Base-by-base conservation (phyloP, 2,113 vertebrate genomes). In the Eonycteris spelaea region DNA sequence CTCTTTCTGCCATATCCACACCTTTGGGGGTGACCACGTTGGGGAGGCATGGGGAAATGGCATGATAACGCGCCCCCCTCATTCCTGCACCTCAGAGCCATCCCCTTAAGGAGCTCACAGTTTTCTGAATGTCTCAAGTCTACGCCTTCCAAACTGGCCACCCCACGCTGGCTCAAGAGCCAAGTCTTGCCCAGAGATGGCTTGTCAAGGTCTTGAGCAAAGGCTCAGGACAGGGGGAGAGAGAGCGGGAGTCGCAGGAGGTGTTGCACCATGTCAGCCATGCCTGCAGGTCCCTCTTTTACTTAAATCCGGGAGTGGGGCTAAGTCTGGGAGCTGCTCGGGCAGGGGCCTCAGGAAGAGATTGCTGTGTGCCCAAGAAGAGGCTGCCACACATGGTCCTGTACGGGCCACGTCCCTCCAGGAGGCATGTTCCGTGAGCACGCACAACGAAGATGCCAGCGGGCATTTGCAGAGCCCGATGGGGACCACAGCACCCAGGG, bases 371-470 rank as follows among this genome's bases (percentile, higher is more conserved):
- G 30, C 2, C 43, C 38, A 21, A 26, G 21, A 45, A 48, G 83
- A n/a, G 57, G 55, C 11, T 45, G 3, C 51, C 16, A 30, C 6
- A 22, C 9, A 0, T 5, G 48, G 68, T 24, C 26, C 57, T 71
- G 51, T 13, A 48, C 26, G 40, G 18, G 48, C 14, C 18, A 33
- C 9, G 4, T 2, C 6, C 59, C n/a, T n/a, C 40, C 55, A 3
- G 61, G 21, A 78, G 43, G 38, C n/a, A 45, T 1, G 7, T 18
- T 33, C 2, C 0, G 6, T 7, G 24, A 38, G 1, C 4, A 11
- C 19, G 4, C 0, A 0, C 40, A 2, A 11, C 15, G 35, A 8
- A 33, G n/a, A 28, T 5, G 43, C 28, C 5, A 1, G 51, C 43
- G 59, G 87, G 24, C 33, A 19, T 65, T 26, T 33, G 83, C 19